Conservation (phyloP, 2,113 vertebrate species). For the Gorilla gorilla region DNA sequence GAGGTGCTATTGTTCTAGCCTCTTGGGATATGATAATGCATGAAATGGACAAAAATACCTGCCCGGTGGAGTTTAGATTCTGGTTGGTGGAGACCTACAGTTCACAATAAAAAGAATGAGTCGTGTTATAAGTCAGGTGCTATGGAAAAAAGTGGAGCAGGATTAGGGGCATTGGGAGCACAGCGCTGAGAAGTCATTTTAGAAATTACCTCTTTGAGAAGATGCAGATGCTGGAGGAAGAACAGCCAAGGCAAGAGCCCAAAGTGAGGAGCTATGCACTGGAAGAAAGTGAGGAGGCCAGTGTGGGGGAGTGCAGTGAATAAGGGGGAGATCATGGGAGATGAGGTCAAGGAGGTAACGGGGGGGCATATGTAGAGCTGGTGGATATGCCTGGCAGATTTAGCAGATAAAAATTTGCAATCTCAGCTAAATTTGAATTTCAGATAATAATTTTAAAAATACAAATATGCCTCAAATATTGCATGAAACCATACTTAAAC, state of each 20-base stretch:
- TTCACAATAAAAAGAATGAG: background rate
- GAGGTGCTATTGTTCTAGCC: background rate
- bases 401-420: background rate
- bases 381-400: background rate
- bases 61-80: background rate
- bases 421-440: background rate
- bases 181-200: background rate
- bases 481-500: background rate
- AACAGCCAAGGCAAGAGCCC: background rate
- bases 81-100: background rate
- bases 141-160: background rate
- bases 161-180: background rate
- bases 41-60: background rate
- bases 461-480: background rate
- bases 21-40: background rate
- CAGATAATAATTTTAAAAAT: background rate
- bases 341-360: background rate
- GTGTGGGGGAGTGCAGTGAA: background rate
- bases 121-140: background rate
- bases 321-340: fast-evolving
- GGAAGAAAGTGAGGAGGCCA: background rate
- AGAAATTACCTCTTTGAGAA: background rate
- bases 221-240: background rate
- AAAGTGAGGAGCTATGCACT: background rate
- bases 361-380: background rate